Evolutionary conservation across 1,140 invertebrate genomes (phyloP), one percentile per base, ranked within the genome.

Genomic region (Schlechtendalia chinensis): DNA sequence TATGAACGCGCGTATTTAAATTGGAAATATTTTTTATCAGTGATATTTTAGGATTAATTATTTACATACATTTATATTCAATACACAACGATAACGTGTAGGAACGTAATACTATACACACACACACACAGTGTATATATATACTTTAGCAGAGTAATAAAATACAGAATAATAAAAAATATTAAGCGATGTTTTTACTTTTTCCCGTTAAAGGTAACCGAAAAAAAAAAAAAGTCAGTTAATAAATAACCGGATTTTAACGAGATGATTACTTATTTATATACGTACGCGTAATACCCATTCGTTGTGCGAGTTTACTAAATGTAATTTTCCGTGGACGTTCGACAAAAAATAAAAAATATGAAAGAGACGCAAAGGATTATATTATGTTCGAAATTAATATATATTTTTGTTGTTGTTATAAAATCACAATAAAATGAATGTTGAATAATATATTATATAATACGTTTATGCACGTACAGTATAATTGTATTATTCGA

Each of bases 171-270:
- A 47, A 67, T n/a, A 24, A 47, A 67, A 67, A 47, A 67, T 69
- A 50, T 69, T 24, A 54, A 72, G 24, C 47, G 24, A 69, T 69
- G 27, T 50, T 69, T 5, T 50, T 39, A 39, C 11, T 14, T 10
- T 50, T 6, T 50, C 5, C 22, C 50, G 45, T 50, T 47, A 16
- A 12, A 27, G 59, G 6, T 32, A 54, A 69, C 45, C 14, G 16
- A 69, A n/a, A n/a, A n/a, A n/a, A n/a, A n/a, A n/a, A n/a, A 69
- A 29, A 72, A 54, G 17, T 72, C 69, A 19, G 47, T 72, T 72
- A 72, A 72, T 72, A 72, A 72, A 72, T 72, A 54, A 72, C 27
- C 29, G 24, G 69, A 72, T 72, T 72, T 72, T 72, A 22, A 72
- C 50, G 69, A 72, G 24, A 72, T 54, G 24, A 54, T 72, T 72